Percentiles rank a stretch among this genome's conserved stretches.
These are phyloP conservation scores for Asobara japonica DNA, from an alignment of 1,140 invertebrate genomes.

Conservation along the genomic window DNA sequence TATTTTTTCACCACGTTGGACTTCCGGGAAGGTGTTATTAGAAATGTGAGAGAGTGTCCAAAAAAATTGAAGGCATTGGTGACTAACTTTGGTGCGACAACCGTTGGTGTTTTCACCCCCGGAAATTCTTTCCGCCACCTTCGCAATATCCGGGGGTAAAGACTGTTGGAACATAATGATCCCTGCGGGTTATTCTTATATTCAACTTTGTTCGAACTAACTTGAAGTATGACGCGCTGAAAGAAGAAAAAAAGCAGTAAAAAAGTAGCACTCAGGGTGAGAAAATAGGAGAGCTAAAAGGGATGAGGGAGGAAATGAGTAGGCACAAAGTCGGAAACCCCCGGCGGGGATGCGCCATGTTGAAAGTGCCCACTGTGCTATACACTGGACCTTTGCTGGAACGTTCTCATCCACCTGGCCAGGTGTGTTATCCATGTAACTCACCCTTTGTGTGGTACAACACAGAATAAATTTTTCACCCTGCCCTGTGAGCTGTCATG, in stretches of 20 bases:
- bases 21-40: too few species aligned
- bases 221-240: neutral
- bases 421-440: neutral
- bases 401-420: neutral
- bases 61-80: neutral
- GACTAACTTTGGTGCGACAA: neutral
- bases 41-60: neutral
- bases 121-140: neutral
- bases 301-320: neutral
- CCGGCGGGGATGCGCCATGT: neutral
- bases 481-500: neutral
- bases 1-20: neutral
- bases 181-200: neutral
- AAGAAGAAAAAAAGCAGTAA: neutral
- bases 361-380: neutral
- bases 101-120: neutral
- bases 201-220: neutral
- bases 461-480: neutral
- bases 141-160: neutral
- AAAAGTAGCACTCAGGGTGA: neutral
- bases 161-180: slow-evolving; percentile 1
- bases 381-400: neutral
- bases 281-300: neutral
- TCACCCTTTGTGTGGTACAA: neutral
- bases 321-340: neutral